Evolutionary conservation across 2,888 invertebrate species (phyloP).

Genomic region (Pachliopta kotzebuea): DNA sequence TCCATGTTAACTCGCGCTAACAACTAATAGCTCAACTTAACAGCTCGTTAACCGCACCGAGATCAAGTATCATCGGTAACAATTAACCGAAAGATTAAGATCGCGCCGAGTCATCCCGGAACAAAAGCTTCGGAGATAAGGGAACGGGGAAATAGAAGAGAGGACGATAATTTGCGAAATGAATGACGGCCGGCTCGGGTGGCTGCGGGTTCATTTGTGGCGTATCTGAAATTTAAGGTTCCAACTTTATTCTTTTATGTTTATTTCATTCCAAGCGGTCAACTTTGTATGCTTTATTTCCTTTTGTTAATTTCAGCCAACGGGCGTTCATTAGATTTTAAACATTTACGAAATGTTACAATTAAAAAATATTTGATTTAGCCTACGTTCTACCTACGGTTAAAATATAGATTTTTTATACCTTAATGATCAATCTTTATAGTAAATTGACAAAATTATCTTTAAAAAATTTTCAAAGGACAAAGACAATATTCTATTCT

Average conservation of each 20-base stretch:
- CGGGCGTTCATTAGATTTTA: neutral
- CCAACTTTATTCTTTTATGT: neutral
- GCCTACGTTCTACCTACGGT: no score
- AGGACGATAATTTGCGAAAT: constrained; percentile 34
- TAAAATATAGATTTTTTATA: no score
- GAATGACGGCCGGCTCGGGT: constrained; percentile 29
- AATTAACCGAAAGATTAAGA: constrained; percentile 65
- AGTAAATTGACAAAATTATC: no score
- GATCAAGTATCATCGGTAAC: constrained; percentile 51
- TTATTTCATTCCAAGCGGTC: neutral
- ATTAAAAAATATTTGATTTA: no score
- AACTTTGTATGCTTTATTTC: neutral
- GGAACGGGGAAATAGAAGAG: constrained; percentile 30
- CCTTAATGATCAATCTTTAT: no score
- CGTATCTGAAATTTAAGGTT: neutral
- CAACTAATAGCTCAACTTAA: constrained; percentile 61
- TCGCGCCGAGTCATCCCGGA: constrained; percentile 49
- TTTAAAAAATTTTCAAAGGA: no score
- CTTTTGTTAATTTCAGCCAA: neutral
- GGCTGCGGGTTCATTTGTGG: constrained; percentile 1
- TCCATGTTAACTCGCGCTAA: constrained; percentile 30
- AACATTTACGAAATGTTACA: neutral
- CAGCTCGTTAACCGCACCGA: constrained; percentile 61
- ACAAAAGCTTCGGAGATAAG: constrained; percentile 41
- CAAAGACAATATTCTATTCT: no score